Base-by-base conservation (phyloP, 1,140 invertebrate species). In the Drosophila insularis region DNA sequence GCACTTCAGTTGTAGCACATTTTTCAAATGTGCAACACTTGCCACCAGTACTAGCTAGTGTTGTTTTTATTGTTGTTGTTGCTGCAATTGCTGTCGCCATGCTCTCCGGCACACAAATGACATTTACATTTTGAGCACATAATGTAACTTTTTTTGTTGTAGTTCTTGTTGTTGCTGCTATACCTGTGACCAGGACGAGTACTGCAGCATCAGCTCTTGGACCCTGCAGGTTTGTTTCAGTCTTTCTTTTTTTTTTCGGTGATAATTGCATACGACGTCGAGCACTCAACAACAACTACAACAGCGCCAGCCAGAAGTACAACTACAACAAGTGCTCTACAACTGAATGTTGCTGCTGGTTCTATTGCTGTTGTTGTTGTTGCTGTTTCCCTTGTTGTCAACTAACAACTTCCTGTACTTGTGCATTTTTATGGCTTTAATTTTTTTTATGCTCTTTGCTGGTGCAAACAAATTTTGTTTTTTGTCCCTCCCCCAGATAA, bases 11-110 rank as follows among this genome's bases (percentile, higher is more conserved):
- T 68, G 74, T 56, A 78, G 71, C 80, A 82, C 82, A 87, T 82
- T 87, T 79, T 80, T 86, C 79, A 87, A 86, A 86, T 81, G 82
- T 86, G 82, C 82, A 86, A 82, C 82, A 87, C 79, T 86, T 79
- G 71, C 63, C 31, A 35, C 8, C 46, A 68, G 69, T 63, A 64
- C 69, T 61, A 70, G 80, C 58, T 61, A 61, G 46, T 55, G 70
- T 39, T 50, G 53, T 53, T 50, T n/a, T 40, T 46, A 17, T 46
- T 46, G 43, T 46, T 17, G 72, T 61, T 73, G 80, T 55, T 61
- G 67, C 54, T 60, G 70, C 46, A 50, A 40, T 58, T 50, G 43
- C 43, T 66, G 74, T 53, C 64, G 69, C 21, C 71, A 19, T 46
- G 59, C 40, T 67, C 63, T 66, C 73, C 55, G 74, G 74, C 68